phyloP scores from a whole-genome alignment of 2,797 vertebrate species.

The Pteropus rufus region DNA sequence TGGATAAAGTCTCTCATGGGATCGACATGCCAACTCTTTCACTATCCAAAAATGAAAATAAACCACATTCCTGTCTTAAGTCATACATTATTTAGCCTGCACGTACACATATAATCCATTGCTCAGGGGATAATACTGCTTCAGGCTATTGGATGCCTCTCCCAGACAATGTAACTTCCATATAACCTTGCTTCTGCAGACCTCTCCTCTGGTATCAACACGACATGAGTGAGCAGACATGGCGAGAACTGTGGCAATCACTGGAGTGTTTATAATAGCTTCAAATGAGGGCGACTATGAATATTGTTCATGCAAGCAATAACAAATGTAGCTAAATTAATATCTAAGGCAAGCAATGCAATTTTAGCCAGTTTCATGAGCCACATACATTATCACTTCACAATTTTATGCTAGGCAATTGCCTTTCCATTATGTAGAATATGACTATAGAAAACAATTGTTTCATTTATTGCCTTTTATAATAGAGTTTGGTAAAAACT shows the following conservation, averaged over 20 bases:
- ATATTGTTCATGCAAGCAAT: neutral
- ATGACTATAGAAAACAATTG: slow-evolving; percentile 33
- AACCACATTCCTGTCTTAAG: slow-evolving; percentile 63
- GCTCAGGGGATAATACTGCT: slow-evolving; percentile 22
- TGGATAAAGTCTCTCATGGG: slow-evolving; percentile 69
- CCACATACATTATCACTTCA: neutral
- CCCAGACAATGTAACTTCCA: slow-evolving; percentile 55
- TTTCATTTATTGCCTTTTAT: neutral
- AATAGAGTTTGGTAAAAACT: slow-evolving; percentile 44
- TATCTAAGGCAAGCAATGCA: neutral
- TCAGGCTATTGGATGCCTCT: slow-evolving; percentile 60
- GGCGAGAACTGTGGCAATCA: neutral
- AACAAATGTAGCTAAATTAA: slow-evolving; percentile 3
- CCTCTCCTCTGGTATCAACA: slow-evolving; percentile 7
- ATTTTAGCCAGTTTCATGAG: slow-evolving; percentile 38
- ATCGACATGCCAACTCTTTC: slow-evolving; percentile 55
- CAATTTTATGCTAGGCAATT: slow-evolving; percentile 35
- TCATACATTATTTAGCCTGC: slow-evolving; percentile 65
- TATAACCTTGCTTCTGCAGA: slow-evolving; percentile 37
- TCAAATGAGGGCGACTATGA: neutral
- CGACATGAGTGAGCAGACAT: slow-evolving; percentile 23
- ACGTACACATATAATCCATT: slow-evolving; percentile 41
- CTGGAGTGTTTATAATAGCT: neutral
- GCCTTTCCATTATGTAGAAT: slow-evolving; percentile 36
- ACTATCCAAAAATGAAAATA: slow-evolving; percentile 48